Evolutionary conservation across 2,113 vertebrate species (phyloP), one percentile per base, ranked within the genome.

Genomic region (Leuciscus idus): DNA sequence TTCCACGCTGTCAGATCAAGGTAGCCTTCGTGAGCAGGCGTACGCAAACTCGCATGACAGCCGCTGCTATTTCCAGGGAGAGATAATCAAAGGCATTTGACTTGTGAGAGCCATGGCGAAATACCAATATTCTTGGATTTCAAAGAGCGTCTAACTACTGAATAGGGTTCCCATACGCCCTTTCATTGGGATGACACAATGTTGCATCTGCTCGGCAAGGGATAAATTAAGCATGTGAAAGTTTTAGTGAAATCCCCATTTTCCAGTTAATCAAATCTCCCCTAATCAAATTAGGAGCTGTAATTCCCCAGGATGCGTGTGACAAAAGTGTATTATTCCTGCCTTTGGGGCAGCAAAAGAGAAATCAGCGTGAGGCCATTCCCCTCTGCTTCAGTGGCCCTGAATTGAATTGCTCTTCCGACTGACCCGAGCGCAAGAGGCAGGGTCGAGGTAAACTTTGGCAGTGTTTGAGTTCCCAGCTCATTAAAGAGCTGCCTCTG

Each of bases 211-310:
- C 88, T 84, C 74, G 66, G 84, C 84, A 74, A 43, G 75, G 88
- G 86, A 87, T 89, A 89, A 87, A 87, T 89, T 89, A 89, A 89
- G 86, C 88, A 89, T 89, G 88, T 83, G 81, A 89, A 89, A 89
- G 88, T 89, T 89, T 89, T 89, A 89, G 88, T 87, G 84, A 89
- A 87, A 86, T 89, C 88, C 88, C 86, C 86, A 89, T 89, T 89
- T 89, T 89, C 88, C 88, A 89, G 88, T 87, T 89, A 89, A 89
- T 89, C 88, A 89, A 89, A 89, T 89, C 88, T 89, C 84, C 48
- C 88, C 86, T 89, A 89, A 89, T 89, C 88, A 89, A 89, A 89
- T 89, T 89, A 89, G 88, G 84, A 85, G 88, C 88, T 85, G 85
- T 89, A 89, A 87, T 89, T 89, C 88, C 88, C 84, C 84, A 87